These are phyloP conservation scores for Helarctos malayanus DNA, from an alignment of 2,797 vertebrate genomes.

Conservation along the genomic window DNA sequence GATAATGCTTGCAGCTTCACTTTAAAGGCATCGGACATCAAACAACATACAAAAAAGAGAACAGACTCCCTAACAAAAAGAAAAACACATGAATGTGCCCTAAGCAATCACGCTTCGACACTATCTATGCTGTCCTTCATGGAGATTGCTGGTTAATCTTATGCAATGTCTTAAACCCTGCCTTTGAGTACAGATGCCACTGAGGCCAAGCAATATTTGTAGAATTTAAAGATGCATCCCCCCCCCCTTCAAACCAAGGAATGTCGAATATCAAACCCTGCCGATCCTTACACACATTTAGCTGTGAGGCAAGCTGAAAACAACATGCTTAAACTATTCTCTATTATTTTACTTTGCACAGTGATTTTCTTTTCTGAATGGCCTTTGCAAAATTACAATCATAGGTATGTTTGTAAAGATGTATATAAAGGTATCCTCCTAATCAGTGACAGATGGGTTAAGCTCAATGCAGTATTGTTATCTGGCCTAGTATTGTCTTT, in stretches of 20 bases:
- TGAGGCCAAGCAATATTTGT: neutral
- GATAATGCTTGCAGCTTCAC: neutral
- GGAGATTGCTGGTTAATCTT: neutral
- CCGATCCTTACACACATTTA: neutral
- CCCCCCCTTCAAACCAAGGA: neutral
- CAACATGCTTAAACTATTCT: neutral
- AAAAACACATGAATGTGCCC: neutral
- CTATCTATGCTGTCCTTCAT: neutral
- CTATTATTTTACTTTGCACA: neutral
- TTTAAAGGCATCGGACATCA: constrained; percentile 22
- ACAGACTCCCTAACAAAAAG: neutral
- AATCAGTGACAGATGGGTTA: neutral
- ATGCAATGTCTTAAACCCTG: neutral
- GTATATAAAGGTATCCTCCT: neutral
- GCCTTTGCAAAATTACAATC: neutral
- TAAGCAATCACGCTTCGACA: neutral
- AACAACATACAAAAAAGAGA: neutral
- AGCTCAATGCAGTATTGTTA: neutral
- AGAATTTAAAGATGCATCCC: neutral
- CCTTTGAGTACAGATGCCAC: neutral
- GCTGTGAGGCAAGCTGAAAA: neutral
- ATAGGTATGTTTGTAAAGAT: neutral
- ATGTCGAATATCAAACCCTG: neutral
- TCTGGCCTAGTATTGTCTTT: neutral
- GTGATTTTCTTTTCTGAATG: neutral